Conservation (phyloP, 2,888 invertebrate species). For the Stictocephala bisonia region DNA sequence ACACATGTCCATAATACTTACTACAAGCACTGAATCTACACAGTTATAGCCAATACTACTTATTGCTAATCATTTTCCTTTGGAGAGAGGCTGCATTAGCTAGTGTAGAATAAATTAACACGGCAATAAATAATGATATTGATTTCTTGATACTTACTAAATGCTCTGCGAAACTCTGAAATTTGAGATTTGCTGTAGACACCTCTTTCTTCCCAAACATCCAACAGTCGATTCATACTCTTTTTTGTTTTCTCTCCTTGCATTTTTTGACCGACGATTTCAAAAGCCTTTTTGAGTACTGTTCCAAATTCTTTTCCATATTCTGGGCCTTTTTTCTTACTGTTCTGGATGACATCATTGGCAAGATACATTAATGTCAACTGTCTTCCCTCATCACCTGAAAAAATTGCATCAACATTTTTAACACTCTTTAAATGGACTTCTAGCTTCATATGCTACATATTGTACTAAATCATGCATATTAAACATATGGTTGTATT, state of each 20-base stretch:
- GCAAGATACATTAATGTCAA: conserved; percentile 97
- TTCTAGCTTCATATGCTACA: too few relatives aligned
- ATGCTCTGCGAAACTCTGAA: conserved; percentile 78
- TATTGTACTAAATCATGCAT: too few relatives aligned
- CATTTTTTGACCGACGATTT: conserved; percentile 80
- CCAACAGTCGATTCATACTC: conserved; percentile 82
- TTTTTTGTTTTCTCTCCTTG: conserved; percentile 85
- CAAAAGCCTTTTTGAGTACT: conserved; percentile 84
- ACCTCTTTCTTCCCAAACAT: conserved; percentile 93
- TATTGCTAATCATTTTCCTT: too few relatives aligned
- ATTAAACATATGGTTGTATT: too few relatives aligned
- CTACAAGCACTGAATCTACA: too few relatives aligned
- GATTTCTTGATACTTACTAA: conserved; percentile 65
- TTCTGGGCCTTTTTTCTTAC: conserved; percentile 97
- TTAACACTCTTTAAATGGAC: too few relatives aligned
- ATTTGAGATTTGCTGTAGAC: conserved; percentile 88
- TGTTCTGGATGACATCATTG: conserved; percentile 99
- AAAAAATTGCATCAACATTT: conserved; percentile 60
- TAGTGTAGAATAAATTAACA: neutral
- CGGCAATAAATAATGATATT: neutral
- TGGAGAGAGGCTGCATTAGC: too few relatives aligned
- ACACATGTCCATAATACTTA: too few relatives aligned
- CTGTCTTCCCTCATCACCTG: conserved; percentile 87
- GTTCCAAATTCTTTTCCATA: conserved; percentile 89
- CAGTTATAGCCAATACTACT: too few relatives aligned